These are phyloP conservation scores for Limenitis camilla DNA, from an alignment of 2,888 invertebrate species.

Conservation along the genomic window DNA sequence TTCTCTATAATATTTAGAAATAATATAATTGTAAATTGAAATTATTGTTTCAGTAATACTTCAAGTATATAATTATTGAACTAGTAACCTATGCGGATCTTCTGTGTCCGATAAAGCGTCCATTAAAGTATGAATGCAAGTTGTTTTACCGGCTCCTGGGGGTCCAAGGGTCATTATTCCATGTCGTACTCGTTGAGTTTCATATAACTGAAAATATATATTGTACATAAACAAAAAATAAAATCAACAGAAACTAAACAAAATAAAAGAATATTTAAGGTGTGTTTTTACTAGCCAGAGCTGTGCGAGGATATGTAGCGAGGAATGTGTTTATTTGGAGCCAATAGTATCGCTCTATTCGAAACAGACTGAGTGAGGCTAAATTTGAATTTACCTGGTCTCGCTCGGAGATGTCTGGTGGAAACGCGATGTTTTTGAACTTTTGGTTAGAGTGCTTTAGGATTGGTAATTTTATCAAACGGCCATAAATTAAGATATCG, in stretches of 20 bases:
- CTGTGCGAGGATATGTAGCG: no score
- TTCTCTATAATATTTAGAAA: conserved; percentile 73
- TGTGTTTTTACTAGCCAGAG: no score
- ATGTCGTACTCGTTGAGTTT: conserved; percentile 95
- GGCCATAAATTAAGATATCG: no score
- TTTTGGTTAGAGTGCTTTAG: no score
- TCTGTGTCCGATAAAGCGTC: conserved; percentile 90
- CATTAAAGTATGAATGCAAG: conserved; percentile 93
- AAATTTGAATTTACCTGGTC: background rate
- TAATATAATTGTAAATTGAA: no score
- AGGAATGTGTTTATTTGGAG: no score
- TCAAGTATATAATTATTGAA: background rate
- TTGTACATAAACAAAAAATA: no score
- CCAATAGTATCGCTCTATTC: no score
- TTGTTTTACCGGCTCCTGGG: conserved; percentile 95
- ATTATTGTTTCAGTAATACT: background rate
- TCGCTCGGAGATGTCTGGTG: no score
- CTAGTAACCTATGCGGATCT: conserved; percentile 81
- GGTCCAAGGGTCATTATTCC: conserved; percentile 98
- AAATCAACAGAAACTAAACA: background rate
- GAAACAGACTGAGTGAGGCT: background rate
- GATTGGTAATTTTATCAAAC: no score
- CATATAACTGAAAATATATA: conserved; percentile 94
- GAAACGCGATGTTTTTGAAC: no score
- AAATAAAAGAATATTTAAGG: no score